Percentiles rank a stretch among this genome's conserved stretches.
Conservation (phyloP, 2,113 vertebrate species). For the Isichthys henryi region DNA sequence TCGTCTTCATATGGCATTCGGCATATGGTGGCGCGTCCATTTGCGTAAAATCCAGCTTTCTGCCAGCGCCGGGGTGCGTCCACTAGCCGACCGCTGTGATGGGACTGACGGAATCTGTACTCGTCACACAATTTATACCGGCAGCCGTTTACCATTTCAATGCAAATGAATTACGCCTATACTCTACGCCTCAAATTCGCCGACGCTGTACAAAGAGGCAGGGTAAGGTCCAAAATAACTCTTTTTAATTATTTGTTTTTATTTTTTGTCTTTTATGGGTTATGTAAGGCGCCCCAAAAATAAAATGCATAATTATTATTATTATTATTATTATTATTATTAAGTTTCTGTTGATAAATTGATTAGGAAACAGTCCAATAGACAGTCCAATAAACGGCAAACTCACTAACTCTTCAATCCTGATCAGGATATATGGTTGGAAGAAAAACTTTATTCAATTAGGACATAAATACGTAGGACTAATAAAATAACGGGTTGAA, state of each 20-base stretch:
- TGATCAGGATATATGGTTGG: not conserved
- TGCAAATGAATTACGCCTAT: conserved; percentile 21
- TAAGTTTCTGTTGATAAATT: too few relatives aligned
- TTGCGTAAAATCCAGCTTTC: not conserved
- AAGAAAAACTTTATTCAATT: not conserved
- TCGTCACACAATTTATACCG: conserved; percentile 49
- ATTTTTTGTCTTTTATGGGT: too few relatives aligned
- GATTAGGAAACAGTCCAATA: not conserved
- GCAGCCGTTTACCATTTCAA: conserved; percentile 68
- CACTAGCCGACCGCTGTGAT: not conserved
- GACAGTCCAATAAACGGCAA: too few relatives aligned
- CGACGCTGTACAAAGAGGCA: not conserved
- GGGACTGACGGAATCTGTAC: conserved; percentile 37
- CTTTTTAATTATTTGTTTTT: too few relatives aligned
- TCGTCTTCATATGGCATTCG: conserved; percentile 44
- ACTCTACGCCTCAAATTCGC: too few relatives aligned
- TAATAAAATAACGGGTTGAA: not conserved
- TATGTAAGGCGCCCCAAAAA: too few relatives aligned
- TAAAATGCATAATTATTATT: too few relatives aligned
- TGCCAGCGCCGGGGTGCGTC: conserved; percentile 14
- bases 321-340: too few relatives aligned
- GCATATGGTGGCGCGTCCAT: conserved; percentile 58
- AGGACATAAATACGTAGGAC: not conserved
- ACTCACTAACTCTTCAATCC: not conserved
- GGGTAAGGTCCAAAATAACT: not conserved